A percentile compares a stretch with the other conserved stretches of the same genome.
Evolutionary conservation across 2,797 vertebrate species (phyloP).

Genomic region (Galaxias olidus): DNA sequence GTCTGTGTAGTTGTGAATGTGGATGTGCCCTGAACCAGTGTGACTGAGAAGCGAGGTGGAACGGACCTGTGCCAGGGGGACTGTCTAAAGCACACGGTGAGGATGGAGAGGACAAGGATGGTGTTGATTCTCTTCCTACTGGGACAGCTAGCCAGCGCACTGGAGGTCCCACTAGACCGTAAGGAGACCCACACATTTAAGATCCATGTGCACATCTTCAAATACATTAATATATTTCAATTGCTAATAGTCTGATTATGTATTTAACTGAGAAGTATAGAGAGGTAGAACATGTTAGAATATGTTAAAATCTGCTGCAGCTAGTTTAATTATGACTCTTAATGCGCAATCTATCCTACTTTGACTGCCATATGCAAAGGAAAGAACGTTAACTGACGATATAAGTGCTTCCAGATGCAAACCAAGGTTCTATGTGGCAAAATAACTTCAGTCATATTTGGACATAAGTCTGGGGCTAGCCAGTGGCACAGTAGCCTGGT

Average conservation of each 20-base stretch:
- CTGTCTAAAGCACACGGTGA: conserved; percentile 66
- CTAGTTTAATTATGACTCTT: no score
- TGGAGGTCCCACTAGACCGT: conserved; percentile 97
- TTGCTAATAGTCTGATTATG: no score
- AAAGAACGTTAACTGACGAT: neutral
- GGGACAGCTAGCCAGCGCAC: conserved; percentile 78
- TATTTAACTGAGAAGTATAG: no score
- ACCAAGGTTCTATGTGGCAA: conserved; percentile 1
- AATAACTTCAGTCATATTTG: conserved; percentile 11
- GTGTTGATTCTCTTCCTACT: conserved; percentile 79
- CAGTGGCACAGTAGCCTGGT: conserved; percentile 13
- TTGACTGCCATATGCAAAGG: no score
- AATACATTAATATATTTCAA: neutral
- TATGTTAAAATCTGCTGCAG: no score
- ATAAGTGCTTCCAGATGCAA: conserved; percentile 1
- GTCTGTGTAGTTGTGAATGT: conserved; percentile 64
- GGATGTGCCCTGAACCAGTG: conserved; percentile 44
- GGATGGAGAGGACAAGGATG: conserved; percentile 78
- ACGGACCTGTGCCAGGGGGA: no score
- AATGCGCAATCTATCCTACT: no score
- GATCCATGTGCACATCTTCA: neutral
- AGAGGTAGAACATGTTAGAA: no score
- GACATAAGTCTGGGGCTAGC: conserved; percentile 9
- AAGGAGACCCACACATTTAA: conserved; percentile 65
- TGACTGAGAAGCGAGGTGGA: conserved; percentile 58